A percentile compares a stretch with the other conserved stretches of the same genome.
Evolutionary conservation across 1,140 invertebrate species (phyloP).

Genomic region (Diachasma alloeum): DNA sequence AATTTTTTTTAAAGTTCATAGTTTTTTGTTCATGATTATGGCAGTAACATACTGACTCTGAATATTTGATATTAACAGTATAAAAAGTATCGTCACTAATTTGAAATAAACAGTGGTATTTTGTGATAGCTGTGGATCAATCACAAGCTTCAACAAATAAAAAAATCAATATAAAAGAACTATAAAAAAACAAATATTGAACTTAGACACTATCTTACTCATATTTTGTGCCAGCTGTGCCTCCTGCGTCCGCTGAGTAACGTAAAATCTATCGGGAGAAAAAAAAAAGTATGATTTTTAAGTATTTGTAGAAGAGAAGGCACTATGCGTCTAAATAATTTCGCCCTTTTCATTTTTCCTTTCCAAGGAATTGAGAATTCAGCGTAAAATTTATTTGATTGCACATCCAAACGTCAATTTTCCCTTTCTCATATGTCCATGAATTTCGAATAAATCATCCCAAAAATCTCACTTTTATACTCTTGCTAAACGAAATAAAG

Average conservation of each 20-base stretch:
- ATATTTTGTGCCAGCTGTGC: not conserved
- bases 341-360: conserved; percentile 7
- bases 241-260: conserved; percentile 1
- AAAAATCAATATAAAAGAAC: conserved; percentile 2
- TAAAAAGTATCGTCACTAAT: conserved; percentile 48
- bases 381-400: conserved; percentile 11
- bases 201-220: not conserved
- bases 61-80: conserved; percentile 56
- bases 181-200: conserved; percentile 6
- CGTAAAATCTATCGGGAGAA: not conserved
- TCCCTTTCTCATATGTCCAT: not conserved
- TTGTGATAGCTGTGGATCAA: conserved; percentile 35
- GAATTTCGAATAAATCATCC: not conserved
- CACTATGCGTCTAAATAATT: conserved; percentile 50
- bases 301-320: conserved; percentile 49
- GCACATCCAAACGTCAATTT: not conserved
- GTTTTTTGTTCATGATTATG: conserved; percentile 44
- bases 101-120: conserved; percentile 49
- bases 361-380: not conserved
- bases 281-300: conserved; percentile 19
- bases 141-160: conserved; percentile 27
- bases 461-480: not conserved
- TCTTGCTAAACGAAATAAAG: not conserved
- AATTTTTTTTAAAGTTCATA: conserved; percentile 37
- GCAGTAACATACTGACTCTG: conserved; percentile 56